A percentile compares a stretch with the other conserved stretches of the same genome.
phyloP scores from a whole-genome alignment of 2,797 vertebrate genomes.

The Cossypha caffra region DNA sequence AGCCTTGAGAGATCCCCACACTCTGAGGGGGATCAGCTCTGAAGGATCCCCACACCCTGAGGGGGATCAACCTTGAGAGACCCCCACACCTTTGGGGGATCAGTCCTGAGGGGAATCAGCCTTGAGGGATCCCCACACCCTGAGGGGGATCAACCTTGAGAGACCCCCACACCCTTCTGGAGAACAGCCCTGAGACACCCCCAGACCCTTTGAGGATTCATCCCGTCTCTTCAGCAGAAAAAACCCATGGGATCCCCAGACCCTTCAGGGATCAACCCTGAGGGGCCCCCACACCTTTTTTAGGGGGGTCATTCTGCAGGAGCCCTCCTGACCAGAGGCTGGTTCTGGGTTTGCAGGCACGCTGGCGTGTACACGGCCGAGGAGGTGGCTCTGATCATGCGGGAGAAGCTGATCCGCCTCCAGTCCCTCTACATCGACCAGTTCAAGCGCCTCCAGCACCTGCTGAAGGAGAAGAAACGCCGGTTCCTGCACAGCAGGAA shows the following conservation, averaged over 20 bases:
- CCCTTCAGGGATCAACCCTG: too few species aligned
- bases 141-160: neutral
- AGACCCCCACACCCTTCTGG: neutral
- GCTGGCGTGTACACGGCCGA: slow-evolving; percentile 96
- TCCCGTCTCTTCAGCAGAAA: too few species aligned
- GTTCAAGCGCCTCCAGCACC: slow-evolving; percentile 95
- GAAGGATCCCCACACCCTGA: too few species aligned
- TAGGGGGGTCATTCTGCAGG: neutral
- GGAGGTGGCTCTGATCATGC: slow-evolving; percentile 94
- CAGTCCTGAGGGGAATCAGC: neutral
- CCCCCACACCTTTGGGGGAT: neutral
- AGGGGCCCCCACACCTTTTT: neutral
- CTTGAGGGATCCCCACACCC: too few species aligned
- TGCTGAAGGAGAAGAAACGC: slow-evolving; percentile 95
- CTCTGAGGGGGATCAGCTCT: too few species aligned
- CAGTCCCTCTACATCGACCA: slow-evolving; percentile 98
- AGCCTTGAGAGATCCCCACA: too few species aligned
- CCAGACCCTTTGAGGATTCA: neutral
- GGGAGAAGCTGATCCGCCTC: slow-evolving; percentile 94
- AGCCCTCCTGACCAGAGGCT: accelerated
- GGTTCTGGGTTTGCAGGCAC: slow-evolving; percentile 75
- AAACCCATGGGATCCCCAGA: neutral
- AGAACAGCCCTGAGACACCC: neutral
- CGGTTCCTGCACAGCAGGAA: slow-evolving; percentile 91
- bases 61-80: too few species aligned